phyloP scores from a whole-genome alignment of 2,888 invertebrate species.

The Noctua janthina region DNA sequence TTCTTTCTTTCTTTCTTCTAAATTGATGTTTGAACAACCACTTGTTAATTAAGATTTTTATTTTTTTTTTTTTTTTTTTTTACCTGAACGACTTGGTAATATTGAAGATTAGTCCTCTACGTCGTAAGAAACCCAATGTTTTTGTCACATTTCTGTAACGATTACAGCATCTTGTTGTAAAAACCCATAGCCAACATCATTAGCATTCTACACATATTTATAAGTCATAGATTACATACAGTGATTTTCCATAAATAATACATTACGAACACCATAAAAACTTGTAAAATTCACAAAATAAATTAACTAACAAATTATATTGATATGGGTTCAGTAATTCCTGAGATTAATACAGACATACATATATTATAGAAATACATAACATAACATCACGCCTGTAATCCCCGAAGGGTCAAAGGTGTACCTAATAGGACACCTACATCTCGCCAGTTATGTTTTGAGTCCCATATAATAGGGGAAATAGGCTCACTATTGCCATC shows the following conservation, averaged over 20 bases:
- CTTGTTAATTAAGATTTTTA: too few species aligned
- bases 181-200: slow-evolving; percentile 22
- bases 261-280: not conserved
- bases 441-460: too few species aligned
- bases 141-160: not conserved
- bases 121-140: not conserved
- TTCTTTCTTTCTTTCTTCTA: too few species aligned
- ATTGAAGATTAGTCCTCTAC: too few species aligned
- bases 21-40: too few species aligned
- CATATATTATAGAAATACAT: not conserved
- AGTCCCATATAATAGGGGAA: too few species aligned
- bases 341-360: slow-evolving; percentile 18
- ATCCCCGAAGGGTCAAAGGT: not conserved
- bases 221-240: not conserved
- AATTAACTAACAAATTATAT: not conserved
- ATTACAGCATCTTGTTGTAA: not conserved
- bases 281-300: slow-evolving; percentile 6
- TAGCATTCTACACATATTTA: not conserved
- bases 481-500: too few species aligned
- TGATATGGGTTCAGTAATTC: slow-evolving; percentile 23
- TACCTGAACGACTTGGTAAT: too few species aligned
- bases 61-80: too few species aligned
- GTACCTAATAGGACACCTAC: too few species aligned
- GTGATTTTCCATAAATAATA: slow-evolving; percentile 33
- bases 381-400: not conserved